phyloP scores from a whole-genome alignment of 2,888 invertebrate species.

The Mycalesis mineus region DNA sequence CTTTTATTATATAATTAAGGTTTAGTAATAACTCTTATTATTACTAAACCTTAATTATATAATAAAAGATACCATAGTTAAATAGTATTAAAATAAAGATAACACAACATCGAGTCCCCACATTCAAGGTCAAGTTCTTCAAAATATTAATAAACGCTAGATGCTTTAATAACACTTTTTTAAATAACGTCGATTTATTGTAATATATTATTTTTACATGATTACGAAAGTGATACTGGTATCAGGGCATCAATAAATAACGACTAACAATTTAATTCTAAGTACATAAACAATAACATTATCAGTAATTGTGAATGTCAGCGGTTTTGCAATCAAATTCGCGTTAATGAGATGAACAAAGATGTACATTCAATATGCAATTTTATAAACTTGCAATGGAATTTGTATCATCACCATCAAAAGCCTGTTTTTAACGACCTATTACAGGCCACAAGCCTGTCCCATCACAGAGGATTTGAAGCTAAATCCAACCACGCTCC shows the following conservation, averaged over 20 bases:
- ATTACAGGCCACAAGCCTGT: no score
- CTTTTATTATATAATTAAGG: no score
- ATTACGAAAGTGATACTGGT: neutral
- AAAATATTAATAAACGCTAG: neutral
- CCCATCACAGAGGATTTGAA: no score
- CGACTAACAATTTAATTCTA: neutral
- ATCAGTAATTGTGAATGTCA: neutral
- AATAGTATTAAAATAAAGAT: no score
- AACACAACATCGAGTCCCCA: no score
- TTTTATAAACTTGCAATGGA: neutral
- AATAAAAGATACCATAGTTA: no score
- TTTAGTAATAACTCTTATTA: no score
- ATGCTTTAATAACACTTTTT: neutral
- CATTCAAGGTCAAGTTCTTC: no score
- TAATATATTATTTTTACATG: neutral
- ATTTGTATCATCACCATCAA: neutral
- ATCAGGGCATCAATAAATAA: neutral
- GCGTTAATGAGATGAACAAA: neutral
- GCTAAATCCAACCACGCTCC: no score
- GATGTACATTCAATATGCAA: neutral
- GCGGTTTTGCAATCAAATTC: slow-evolving; percentile 4
- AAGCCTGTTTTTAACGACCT: no score
- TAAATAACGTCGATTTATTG: neutral
- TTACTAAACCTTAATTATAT: no score
- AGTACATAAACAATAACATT: neutral